Evolutionary conservation across 2,888 invertebrate species (phyloP).

Genomic region (Sisyra nigra): DNA sequence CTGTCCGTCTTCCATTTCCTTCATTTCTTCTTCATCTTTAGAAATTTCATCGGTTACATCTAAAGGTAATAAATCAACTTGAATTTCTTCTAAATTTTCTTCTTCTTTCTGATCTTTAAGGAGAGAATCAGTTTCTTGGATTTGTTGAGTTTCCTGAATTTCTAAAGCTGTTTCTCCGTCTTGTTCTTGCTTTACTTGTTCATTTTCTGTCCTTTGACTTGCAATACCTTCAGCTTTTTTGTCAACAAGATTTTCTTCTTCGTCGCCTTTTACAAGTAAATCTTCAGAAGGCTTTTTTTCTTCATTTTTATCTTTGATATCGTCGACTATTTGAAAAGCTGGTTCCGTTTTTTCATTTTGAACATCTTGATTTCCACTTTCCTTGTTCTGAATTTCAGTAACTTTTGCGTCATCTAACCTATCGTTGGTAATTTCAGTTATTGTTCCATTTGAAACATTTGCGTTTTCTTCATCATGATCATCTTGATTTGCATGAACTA

Average conservation of each 20-base stretch:
- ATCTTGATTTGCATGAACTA: constrained; percentile 33
- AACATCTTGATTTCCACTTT: constrained; percentile 10
- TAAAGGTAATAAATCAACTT: not conserved
- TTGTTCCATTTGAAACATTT: not conserved
- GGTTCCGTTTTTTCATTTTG: constrained; percentile 10
- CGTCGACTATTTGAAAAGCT: constrained; percentile 10
- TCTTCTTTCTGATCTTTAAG: not conserved
- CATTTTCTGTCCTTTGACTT: not conserved
- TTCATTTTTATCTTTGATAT: constrained; percentile 2
- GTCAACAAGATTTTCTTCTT: constrained; percentile 7
- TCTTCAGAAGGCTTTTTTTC: constrained; percentile 9
- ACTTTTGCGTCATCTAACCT: constrained; percentile 10
- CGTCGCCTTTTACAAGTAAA: constrained; percentile 6
- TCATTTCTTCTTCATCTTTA: constrained; percentile 1
- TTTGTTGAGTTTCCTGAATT: constrained; percentile 2
- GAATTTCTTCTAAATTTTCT: not conserved
- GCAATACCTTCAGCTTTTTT: constrained; percentile 1
- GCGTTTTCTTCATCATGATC: constrained; percentile 17
- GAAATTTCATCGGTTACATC: not conserved
- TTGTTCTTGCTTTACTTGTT: not conserved
- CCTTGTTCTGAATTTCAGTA: constrained; percentile 5
- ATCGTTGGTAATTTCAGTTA: not conserved
- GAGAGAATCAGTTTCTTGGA: constrained; percentile 1
- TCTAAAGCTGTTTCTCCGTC: constrained; percentile 5
- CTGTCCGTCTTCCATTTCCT: not conserved